Conservation (phyloP, 2,113 vertebrate genomes). For the Fregetta grallaria region DNA sequence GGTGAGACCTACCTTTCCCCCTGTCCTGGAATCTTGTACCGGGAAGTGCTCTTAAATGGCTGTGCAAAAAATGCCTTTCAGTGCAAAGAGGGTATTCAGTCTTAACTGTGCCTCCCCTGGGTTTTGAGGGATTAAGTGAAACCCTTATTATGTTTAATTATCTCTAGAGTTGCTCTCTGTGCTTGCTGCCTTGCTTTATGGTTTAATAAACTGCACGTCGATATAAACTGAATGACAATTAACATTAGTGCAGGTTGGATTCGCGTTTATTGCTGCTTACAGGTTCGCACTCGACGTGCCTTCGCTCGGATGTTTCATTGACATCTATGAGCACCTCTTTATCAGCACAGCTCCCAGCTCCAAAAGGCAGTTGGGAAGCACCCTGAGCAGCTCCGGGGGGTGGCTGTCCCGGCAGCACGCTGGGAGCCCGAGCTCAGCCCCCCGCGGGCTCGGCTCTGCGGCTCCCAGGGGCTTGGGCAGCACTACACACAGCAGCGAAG, state of each 20-base stretch:
- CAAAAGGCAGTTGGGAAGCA: background rate
- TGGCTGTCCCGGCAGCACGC: fast-evolving
- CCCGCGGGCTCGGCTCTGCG: fast-evolving
- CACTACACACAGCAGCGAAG: fast-evolving
- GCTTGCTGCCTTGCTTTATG: constrained; percentile 68
- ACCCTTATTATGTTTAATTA: constrained; percentile 73
- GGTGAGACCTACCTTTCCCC: constrained; percentile 11
- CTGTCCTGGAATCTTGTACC: background rate
- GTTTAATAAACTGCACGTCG: constrained; percentile 70
- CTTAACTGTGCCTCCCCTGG: constrained; percentile 63
- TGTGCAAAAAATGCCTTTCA: background rate
- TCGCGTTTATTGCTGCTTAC: constrained; percentile 13
- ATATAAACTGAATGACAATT: constrained; percentile 63
- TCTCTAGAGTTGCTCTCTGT: constrained; percentile 59
- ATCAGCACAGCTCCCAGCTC: background rate
- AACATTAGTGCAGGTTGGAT: constrained; percentile 19
- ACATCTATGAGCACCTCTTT: background rate
- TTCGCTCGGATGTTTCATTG: background rate
- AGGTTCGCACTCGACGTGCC: background rate
- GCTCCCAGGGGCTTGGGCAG: background rate
- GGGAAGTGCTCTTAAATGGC: background rate
- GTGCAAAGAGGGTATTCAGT: constrained; percentile 40
- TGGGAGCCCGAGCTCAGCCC: background rate
- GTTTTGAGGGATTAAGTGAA: constrained; percentile 68
- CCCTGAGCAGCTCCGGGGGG: background rate